Percentiles rank a stretch among this genome's conserved stretches.
Conservation (phyloP, 1,140 invertebrate genomes). For the Drosophila pruinosa region DNA sequence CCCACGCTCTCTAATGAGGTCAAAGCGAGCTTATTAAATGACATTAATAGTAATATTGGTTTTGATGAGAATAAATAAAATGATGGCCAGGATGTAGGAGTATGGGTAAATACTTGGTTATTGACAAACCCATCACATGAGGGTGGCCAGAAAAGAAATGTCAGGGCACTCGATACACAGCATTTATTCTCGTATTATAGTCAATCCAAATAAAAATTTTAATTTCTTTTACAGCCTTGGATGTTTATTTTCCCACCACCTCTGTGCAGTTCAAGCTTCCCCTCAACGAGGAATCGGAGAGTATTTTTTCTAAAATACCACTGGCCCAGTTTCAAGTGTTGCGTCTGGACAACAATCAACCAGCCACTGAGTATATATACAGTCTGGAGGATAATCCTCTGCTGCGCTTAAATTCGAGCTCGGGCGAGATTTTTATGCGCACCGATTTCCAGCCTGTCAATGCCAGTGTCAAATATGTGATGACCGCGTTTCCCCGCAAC, state of each 20-base stretch:
- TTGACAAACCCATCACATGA: neutral
- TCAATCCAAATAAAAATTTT: constrained; percentile 26
- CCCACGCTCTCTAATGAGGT: constrained; percentile 49
- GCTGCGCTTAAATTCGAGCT: constrained; percentile 60
- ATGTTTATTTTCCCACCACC: constrained; percentile 79
- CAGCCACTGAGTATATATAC: constrained; percentile 70
- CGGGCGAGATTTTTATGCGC: constrained; percentile 72
- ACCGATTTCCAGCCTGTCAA: constrained; percentile 58
- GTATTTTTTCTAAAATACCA: constrained; percentile 79
- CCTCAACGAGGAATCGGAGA: constrained; percentile 77
- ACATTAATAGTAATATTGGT: constrained; percentile 65
- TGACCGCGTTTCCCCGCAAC: constrained; percentile 59
- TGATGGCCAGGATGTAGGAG: constrained; percentile 37
- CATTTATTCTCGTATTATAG: too few species aligned
- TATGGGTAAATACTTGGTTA: constrained; percentile 41
- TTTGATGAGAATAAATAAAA: constrained; percentile 39
- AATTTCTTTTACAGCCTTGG: constrained; percentile 49
- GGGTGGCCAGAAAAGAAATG: neutral
- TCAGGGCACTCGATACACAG: too few species aligned
- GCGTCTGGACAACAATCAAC: constrained; percentile 45
- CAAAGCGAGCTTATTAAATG: constrained; percentile 66
- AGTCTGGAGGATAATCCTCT: constrained; percentile 70
- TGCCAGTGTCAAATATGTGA: constrained; percentile 46
- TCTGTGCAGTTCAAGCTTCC: constrained; percentile 74
- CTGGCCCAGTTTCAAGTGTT: constrained; percentile 78